Evolutionary conservation across 2,888 invertebrate species (phyloP).

Genomic region (Tetragonula carbonaria): DNA sequence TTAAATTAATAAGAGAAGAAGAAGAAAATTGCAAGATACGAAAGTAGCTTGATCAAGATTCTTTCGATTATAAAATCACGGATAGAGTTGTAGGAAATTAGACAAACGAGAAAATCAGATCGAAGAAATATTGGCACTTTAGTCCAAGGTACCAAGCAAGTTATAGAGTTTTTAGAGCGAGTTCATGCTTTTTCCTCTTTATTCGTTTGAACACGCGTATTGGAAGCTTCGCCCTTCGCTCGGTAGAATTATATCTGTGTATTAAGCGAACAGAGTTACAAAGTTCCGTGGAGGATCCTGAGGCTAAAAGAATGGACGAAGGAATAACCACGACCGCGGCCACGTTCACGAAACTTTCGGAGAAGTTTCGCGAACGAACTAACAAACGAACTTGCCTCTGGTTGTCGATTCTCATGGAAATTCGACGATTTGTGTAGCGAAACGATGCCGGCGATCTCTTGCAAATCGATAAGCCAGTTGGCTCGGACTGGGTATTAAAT

Average conservation of each 20-base stretch:
- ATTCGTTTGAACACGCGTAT: background rate
- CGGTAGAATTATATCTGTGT: background rate
- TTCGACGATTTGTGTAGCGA: conserved; percentile 61
- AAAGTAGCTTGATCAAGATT: background rate
- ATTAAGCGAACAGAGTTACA: background rate
- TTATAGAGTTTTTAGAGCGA: too few relatives aligned
- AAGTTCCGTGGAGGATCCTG: conserved; percentile 29
- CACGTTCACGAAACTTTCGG: conserved; percentile 29
- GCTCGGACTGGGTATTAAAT: conserved; percentile 37
- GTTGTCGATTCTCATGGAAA: conserved; percentile 36
- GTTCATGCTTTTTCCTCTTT: background rate
- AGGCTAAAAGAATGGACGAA: conserved; percentile 14
- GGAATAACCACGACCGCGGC: conserved; percentile 12
- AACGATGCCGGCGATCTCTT: conserved; percentile 39
- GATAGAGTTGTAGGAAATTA: background rate
- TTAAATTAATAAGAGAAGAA: too few relatives aligned
- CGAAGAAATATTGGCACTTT: background rate
- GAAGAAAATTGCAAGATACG: background rate
- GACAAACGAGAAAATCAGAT: background rate
- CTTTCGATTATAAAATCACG: background rate
- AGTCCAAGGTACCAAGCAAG: background rate
- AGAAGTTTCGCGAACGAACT: conserved; percentile 56
- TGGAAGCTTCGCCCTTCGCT: background rate
- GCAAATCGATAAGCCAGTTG: conserved; percentile 37
- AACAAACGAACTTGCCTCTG: conserved; percentile 60